Percentiles rank a stretch among this genome's conserved stretches.
Evolutionary conservation across 2,113 vertebrate species (phyloP).

Genomic region (Vicugna pacos): DNA sequence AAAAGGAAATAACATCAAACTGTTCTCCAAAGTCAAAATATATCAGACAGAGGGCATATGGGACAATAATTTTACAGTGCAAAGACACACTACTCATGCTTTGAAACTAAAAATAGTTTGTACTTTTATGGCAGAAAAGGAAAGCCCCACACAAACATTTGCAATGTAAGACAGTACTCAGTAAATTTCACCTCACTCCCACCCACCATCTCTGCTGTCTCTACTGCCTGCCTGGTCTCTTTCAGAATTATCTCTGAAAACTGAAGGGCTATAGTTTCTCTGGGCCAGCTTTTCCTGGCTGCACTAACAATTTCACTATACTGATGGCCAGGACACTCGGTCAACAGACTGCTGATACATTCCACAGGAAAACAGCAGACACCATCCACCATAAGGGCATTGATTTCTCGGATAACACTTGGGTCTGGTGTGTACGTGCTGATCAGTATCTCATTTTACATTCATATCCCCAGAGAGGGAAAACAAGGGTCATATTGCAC

Average conservation of each 20-base stretch:
- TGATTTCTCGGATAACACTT: not conserved
- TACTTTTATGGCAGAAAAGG: not conserved
- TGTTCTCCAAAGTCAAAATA: constrained; percentile 24
- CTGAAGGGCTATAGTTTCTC: not conserved
- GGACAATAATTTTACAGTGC: not conserved
- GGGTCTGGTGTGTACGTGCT: not conserved
- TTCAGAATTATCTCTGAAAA: not conserved
- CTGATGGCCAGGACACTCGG: not conserved
- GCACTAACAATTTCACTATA: not conserved
- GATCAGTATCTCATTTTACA: not conserved
- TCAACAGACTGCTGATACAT: not conserved
- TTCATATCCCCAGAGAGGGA: not conserved
- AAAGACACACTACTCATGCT: not conserved
- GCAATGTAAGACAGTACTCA: not conserved
- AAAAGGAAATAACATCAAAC: constrained; percentile 17
- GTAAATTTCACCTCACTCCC: not conserved
- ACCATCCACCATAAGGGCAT: not conserved
- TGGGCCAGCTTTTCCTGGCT: not conserved
- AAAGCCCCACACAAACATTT: not conserved
- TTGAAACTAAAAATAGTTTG: not conserved
- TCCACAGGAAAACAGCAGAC: not conserved
- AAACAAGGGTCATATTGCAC: not conserved
- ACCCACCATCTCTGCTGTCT: not conserved
- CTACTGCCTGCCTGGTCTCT: not conserved
- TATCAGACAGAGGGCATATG: not conserved